Conservation (phyloP, 1,140 invertebrate species). For the Nasonia giraulti region DNA sequence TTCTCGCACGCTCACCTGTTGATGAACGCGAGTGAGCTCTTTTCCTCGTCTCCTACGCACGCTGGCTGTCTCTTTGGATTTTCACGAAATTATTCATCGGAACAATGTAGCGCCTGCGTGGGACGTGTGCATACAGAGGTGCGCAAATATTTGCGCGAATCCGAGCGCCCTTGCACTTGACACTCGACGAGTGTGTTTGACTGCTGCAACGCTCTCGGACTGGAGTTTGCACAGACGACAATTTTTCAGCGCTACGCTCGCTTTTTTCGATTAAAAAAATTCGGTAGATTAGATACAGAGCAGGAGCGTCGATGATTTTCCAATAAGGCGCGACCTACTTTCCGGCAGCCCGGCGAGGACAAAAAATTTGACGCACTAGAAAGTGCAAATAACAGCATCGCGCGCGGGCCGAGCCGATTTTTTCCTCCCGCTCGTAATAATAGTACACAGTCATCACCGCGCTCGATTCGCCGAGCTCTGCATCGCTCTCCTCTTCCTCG, state of each 20-base stretch:
- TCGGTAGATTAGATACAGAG: too few species aligned
- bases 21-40: too few species aligned
- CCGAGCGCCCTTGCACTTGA: background rate
- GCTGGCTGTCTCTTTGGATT: too few species aligned
- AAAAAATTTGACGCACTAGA: background rate
- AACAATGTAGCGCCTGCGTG: too few species aligned
- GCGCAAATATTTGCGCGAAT: background rate
- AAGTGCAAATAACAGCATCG: background rate
- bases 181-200: background rate
- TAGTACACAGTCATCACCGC: background rate
- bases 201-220: too few species aligned
- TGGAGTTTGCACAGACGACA: too few species aligned
- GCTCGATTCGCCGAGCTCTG: background rate
- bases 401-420: background rate
- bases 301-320: background rate
- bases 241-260: too few species aligned
- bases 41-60: too few species aligned
- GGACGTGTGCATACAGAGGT: too few species aligned
- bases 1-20: too few species aligned
- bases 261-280: too few species aligned
- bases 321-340: background rate
- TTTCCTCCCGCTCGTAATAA: background rate
- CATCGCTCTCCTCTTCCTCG: background rate
- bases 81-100: too few species aligned
- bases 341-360: background rate